Base-by-base conservation (phyloP, 2,113 vertebrate genomes). In the Limnothrissa miodon region DNA sequence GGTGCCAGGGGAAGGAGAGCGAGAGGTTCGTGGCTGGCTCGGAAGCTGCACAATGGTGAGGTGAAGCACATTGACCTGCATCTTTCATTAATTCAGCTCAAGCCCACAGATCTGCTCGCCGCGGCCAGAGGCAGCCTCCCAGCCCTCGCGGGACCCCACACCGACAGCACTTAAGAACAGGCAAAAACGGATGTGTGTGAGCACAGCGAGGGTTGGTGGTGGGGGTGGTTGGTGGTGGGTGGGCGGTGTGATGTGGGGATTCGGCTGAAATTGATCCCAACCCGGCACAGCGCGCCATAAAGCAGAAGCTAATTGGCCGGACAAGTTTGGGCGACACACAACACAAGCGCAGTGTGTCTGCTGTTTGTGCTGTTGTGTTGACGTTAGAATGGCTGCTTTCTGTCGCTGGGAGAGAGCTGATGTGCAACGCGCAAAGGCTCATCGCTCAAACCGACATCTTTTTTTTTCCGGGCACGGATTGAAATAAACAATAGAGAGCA, bases 221-320 rank as follows among this genome's bases (percentile, higher is more conserved):
- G n/a, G n/a, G n/a, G n/a, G n/a, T n/a, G n/a, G n/a, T n/a, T n/a
- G n/a, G n/a, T n/a, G n/a, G n/a, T n/a, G n/a, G n/a, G n/a, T n/a
- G n/a, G n/a, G n/a, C n/a, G n/a, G n/a, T n/a, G n/a, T n/a, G 21
- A 81, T 45, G n/a, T 62, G 84, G 80, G 53, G 83, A 81, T 44
- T 78, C 53, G 81, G 83, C 48, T 83, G 81, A 74, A 86, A 83
- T 79, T 15, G 25, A 83, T 86, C 85, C 82, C 85, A 45, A 19
- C 59, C 74, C 74, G 45, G 74, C 82, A 44, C 53, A 78, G 82
- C 48, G 25, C 51, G 33, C 82, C 70, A 25, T 25, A 48, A 74
- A 79, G 11, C 81, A 74, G 44, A 80, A 83, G 15, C 66, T 74
- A 74, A 74, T 74, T 36, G 74, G 46, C 29, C 66, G 1, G 29